Conservation (phyloP, 2,888 invertebrate genomes). For the Chymomyza fuscimana region DNA sequence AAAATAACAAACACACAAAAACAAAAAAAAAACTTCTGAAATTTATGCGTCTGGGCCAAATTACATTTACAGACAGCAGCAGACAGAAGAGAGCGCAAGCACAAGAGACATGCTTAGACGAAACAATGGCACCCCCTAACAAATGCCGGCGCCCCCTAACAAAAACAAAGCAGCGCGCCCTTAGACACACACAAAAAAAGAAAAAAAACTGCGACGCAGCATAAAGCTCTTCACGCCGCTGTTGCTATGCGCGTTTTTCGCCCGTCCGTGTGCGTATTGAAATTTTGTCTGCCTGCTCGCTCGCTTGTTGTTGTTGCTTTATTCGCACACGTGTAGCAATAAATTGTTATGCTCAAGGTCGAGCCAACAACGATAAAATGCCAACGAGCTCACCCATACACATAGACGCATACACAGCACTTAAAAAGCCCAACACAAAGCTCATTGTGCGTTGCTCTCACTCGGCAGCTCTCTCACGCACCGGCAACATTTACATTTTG, state of each 20-base stretch:
- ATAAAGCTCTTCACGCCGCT: not conserved
- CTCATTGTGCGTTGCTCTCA: not conserved
- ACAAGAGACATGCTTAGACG: not conserved
- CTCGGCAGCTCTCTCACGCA: not conserved
- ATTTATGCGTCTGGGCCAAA: slow-evolving; percentile 3
- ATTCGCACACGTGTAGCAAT: slow-evolving; percentile 77
- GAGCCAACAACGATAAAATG: slow-evolving; percentile 34
- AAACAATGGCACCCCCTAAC: not conserved
- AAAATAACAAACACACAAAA: too few species aligned
- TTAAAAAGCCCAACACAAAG: not conserved
- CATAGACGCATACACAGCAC: not conserved
- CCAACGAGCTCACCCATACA: slow-evolving; percentile 4
- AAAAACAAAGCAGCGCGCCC: not conserved
- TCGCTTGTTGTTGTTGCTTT: slow-evolving; percentile 43
- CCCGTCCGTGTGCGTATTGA: not conserved
- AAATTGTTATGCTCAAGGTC: slow-evolving; percentile 78
- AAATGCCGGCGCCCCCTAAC: not conserved
- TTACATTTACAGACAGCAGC: not conserved
- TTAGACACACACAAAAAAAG: too few species aligned
- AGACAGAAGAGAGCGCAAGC: not conserved
- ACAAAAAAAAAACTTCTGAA: not conserved
- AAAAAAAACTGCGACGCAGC: not conserved
- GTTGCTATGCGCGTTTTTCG: not conserved
- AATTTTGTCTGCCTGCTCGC: not conserved
- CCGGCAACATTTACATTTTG: not conserved